Percentiles rank a stretch among this genome's conserved stretches.
Conservation (phyloP, 1,140 invertebrate genomes). For the Brachionus asplanchnoidis region DNA sequence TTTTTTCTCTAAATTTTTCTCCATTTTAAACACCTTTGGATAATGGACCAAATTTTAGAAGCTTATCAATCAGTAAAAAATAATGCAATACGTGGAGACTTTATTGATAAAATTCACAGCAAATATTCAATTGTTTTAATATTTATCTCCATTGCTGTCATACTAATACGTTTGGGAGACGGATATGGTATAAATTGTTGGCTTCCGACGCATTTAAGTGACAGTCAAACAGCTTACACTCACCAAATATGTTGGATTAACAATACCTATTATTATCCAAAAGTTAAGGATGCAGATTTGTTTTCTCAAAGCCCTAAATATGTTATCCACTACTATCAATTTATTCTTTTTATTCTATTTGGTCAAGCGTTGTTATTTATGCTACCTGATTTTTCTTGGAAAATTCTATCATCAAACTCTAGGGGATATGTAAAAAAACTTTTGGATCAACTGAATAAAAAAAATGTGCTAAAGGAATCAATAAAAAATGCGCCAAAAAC, state of each 20-base stretch:
- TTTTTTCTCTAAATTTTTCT: no score
- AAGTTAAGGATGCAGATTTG: background rate
- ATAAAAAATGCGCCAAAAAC: background rate
- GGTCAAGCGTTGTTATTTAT: conserved; percentile 54
- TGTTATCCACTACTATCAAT: conserved; percentile 52
- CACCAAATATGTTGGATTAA: conserved; percentile 40
- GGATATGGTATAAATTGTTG: conserved; percentile 39
- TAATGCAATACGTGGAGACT: conserved; percentile 34
- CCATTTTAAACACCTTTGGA: background rate
- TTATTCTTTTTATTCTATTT: conserved; percentile 53
- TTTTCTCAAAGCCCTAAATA: conserved; percentile 25
- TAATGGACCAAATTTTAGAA: conserved; percentile 22
- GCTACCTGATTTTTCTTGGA: conserved; percentile 50
- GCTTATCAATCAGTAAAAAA: conserved; percentile 22
- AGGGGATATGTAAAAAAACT: conserved; percentile 13
- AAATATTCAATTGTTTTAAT: conserved; percentile 22
- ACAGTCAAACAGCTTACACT: conserved; percentile 1
- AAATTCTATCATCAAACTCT: background rate
- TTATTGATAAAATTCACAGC: conserved; percentile 28
- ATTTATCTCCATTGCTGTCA: background rate
- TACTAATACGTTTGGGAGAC: background rate
- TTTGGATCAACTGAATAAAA: conserved; percentile 30
- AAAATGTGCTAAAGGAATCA: background rate
- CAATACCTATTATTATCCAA: conserved; percentile 40
- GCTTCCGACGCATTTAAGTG: conserved; percentile 37